Evolutionary conservation across 2,797 vertebrate species (phyloP), one percentile per base, ranked within the genome.

Genomic region (Gymnocypris eckloni): DNA sequence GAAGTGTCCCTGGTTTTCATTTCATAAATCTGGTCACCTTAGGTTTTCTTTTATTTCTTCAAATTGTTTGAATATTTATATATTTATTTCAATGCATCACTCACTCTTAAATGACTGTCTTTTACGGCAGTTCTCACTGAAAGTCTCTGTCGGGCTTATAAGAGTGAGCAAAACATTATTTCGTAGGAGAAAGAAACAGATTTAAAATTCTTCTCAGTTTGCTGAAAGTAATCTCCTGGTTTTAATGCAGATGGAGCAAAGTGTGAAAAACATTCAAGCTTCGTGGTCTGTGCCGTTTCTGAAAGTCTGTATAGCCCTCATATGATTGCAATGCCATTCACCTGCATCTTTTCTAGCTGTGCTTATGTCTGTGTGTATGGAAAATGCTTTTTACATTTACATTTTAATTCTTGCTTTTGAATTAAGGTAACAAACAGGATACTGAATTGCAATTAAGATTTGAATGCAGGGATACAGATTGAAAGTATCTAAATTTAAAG

Each of bases 201-300:
- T 33, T 50, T 20, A 67, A 45, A 6, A 67, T 67, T 80, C 25
- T 54, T 66, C 79, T 56, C 67, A n/a, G 50, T 45, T 56, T 72
- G 67, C 67, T 25, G 22, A 82, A 66, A 48, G n/a, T 72, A 28
- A 71, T 71, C 52, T 43, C 20, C 37, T 59, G 16, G n/a, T 39
- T 82, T 82, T 43, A 13, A 82, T 72, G 67, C 67, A 82, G 16
- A 54, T 28, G 43, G 45, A 25, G 33, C 1, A 25, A 41, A 33
- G 22, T 22, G 20, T 67, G 13, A 54, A 25, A 70, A 81, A 18
- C 10, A 20, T 71, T 59, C 4, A 70, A 18, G 66, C 6, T 56
- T 71, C 22, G 2, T 64, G 56, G 22, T 45, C 13, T 41, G 39
- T 79, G 77, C 41, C 1, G 2, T 41, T 70, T 69, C 18, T 52